These are phyloP conservation scores for Lineus longissimus DNA, from an alignment of 1,140 invertebrate genomes.

Conservation along the genomic window DNA sequence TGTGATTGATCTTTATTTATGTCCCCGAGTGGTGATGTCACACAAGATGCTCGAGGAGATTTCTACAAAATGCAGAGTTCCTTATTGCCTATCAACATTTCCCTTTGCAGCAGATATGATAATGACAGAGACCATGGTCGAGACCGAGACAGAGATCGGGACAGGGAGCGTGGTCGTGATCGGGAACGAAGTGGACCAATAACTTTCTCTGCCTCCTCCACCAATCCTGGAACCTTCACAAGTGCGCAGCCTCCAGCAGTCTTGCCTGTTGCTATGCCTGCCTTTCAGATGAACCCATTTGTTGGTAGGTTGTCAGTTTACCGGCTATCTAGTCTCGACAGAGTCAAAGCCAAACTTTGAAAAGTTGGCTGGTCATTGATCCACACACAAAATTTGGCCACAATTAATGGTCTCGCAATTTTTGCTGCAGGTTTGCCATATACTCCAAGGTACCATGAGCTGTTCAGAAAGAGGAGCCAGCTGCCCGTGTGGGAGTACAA, in stretches of 20 bases:
- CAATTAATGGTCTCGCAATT: background rate
- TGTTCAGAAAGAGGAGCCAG: conserved; percentile 77
- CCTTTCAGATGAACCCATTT: background rate
- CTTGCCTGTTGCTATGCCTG: background rate
- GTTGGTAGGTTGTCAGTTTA: too few relatives aligned
- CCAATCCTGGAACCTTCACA: background rate
- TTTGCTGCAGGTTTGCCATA: conserved; percentile 43
- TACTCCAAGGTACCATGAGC: conserved; percentile 55
- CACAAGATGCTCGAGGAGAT: too few relatives aligned
- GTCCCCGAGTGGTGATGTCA: too few relatives aligned
- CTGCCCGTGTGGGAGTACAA: conserved; percentile 98
- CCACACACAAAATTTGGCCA: background rate
- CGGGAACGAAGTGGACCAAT: background rate
- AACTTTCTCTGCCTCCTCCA: background rate
- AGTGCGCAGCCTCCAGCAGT: background rate
- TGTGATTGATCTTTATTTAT: too few relatives aligned
- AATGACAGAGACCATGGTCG: background rate
- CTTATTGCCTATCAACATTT: too few relatives aligned
- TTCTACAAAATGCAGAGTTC: too few relatives aligned
- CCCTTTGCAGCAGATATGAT: background rate
- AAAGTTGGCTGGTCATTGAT: too few relatives aligned
- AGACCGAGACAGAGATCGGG: background rate
- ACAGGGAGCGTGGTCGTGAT: background rate
- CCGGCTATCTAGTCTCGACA: too few relatives aligned
- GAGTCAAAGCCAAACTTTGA: too few relatives aligned